Conservation (phyloP, 2,888 invertebrate genomes). For the Ditula angustiorana region DNA sequence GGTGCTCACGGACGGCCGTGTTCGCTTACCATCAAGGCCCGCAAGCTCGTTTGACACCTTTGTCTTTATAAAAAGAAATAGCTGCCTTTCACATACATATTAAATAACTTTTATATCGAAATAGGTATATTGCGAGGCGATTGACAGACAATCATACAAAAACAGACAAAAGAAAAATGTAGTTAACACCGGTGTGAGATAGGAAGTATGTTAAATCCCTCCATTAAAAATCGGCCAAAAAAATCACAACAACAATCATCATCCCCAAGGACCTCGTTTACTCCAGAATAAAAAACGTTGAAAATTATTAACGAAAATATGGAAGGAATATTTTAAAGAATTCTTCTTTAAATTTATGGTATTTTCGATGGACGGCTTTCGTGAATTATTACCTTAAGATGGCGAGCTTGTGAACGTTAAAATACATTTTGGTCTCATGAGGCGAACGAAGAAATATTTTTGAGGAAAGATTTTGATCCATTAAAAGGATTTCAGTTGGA, state of each 20-base stretch:
- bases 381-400: slow-evolving; percentile 22
- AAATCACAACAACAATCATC: neutral
- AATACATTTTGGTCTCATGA: slow-evolving; percentile 8
- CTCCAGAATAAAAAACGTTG: neutral
- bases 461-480: slow-evolving; percentile 2
- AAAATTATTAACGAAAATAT: neutral
- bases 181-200: too few species aligned
- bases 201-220: too few species aligned
- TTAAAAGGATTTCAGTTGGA: slow-evolving; percentile 12
- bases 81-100: too few species aligned
- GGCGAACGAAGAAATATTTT: neutral
- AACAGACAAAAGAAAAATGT: too few species aligned
- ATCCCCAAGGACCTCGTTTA: neutral
- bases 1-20: too few species aligned
- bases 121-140: too few species aligned
- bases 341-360: slow-evolving; percentile 16
- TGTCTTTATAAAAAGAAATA: too few species aligned
- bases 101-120: too few species aligned
- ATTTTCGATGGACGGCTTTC: slow-evolving; percentile 19
- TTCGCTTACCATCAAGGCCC: too few species aligned
- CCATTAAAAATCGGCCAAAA: neutral
- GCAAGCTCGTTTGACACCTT: too few species aligned
- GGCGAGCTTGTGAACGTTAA: slow-evolving; percentile 8
- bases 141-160: too few species aligned
- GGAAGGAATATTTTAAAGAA: neutral